A percentile compares a stretch with the other conserved stretches of the same genome.
These are phyloP conservation scores for Cyanoliseus patagonus DNA, from an alignment of 2,113 vertebrate genomes.

Conservation along the genomic window DNA sequence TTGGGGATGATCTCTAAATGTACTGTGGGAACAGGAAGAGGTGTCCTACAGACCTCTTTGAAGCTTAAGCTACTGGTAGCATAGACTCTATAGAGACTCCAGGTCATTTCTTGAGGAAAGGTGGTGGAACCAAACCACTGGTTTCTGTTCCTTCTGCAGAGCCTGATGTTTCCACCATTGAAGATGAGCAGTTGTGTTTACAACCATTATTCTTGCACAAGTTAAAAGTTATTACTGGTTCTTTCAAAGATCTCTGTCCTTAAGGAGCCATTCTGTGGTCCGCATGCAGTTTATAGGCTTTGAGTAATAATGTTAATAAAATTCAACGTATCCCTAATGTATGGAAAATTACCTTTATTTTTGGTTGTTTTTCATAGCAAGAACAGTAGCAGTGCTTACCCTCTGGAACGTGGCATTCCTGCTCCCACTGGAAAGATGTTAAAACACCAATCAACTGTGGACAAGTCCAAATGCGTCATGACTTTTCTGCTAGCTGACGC, in stretches of 20 bases:
- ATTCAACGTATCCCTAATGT: not conserved
- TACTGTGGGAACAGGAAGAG: not conserved
- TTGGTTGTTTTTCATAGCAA: not conserved
- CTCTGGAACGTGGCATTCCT: not conserved
- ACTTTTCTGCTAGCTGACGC: not conserved
- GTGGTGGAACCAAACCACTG: not conserved
- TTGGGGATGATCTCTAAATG: not conserved
- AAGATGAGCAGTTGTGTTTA: not conserved
- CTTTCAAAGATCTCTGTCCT: not conserved
- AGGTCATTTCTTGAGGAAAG: not conserved
- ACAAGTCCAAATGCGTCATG: not conserved
- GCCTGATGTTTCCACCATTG: fast-evolving
- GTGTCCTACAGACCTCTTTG: not conserved
- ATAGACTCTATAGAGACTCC: not conserved
- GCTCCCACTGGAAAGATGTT: not conserved
- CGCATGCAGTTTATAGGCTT: fast-evolving
- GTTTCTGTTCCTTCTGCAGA: not conserved
- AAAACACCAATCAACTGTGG: not conserved
- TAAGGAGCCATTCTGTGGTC: not conserved
- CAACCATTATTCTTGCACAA: not conserved
- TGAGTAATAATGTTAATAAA: not conserved
- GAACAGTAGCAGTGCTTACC: not conserved
- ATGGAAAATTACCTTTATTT: not conserved
- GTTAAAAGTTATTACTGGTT: not conserved
- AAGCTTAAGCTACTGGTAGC: not conserved